phyloP scores from a whole-genome alignment of 92 coral and sea anemone genomes.

The Desmophyllum pertusum region DNA sequence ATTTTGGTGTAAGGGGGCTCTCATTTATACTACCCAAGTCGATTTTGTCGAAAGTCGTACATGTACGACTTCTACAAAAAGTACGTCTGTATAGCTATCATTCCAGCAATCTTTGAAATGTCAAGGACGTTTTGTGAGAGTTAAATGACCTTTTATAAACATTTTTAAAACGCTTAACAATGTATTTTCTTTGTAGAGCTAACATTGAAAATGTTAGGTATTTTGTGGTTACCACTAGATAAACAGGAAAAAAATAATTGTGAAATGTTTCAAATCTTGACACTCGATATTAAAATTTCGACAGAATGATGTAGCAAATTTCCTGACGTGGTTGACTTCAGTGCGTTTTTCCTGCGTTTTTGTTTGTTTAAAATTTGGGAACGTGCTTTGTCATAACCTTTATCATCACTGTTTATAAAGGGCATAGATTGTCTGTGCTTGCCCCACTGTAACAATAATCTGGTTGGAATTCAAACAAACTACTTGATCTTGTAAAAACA shows the following conservation, averaged over 20 bases:
- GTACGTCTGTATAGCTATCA: not conserved
- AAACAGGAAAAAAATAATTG: not conserved
- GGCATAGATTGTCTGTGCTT: not conserved
- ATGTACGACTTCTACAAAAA: not conserved
- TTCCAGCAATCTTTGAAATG: not conserved
- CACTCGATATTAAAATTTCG: not conserved
- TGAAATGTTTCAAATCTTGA: not conserved
- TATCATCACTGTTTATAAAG: conserved; percentile 19
- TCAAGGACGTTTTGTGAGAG: conserved; percentile 24
- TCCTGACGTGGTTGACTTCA: not conserved
- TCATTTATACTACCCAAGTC: not conserved
- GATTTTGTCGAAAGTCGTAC: not conserved
- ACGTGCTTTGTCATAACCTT: not conserved
- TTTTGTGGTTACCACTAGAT: not conserved
- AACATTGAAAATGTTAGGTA: not conserved
- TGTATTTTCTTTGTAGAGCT: not conserved
- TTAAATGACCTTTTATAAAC: conserved; percentile 24
- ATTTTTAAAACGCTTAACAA: conserved; percentile 2
- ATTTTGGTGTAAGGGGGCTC: too few relatives aligned
- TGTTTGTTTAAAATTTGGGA: not conserved
- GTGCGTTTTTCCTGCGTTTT: not conserved
- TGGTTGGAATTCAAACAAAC: conserved; percentile 2
- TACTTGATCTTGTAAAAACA: conserved; percentile 6
- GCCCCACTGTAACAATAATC: not conserved
- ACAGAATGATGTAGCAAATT: not conserved